phyloP scores from a whole-genome alignment of 1,140 invertebrate species.

The Cotesia vestalis region DNA sequence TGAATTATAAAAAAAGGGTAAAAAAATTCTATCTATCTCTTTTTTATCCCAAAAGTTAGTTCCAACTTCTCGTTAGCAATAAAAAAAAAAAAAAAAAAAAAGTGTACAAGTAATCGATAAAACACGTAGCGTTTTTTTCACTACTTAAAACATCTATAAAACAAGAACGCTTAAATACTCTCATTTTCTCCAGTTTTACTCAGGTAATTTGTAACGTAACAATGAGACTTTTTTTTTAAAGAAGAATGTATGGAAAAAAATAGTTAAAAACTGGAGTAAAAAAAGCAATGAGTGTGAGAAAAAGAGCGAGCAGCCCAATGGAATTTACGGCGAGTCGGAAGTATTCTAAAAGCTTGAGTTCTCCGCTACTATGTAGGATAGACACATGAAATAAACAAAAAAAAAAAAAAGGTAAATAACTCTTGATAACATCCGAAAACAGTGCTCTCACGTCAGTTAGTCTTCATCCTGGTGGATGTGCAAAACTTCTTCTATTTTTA shows the following conservation, averaged over 20 bases:
- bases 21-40: too few relatives aligned
- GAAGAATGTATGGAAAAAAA: conserved; percentile 27
- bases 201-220: conserved; percentile 16
- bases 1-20: too few relatives aligned
- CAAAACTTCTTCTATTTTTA: too few relatives aligned
- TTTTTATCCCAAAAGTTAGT: too few relatives aligned
- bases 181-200: conserved; percentile 8
- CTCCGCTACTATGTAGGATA: conserved; percentile 55
- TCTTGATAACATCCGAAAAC: conserved; percentile 7
- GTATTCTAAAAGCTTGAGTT: conserved; percentile 54
- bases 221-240: conserved; percentile 17
- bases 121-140: too few relatives aligned
- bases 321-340: conserved; percentile 57
- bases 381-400: conserved; percentile 18
- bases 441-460: background rate
- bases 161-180: conserved; percentile 6
- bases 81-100: too few relatives aligned
- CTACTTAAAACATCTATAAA: too few relatives aligned
- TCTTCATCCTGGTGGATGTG: conserved; percentile 34
- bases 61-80: too few relatives aligned
- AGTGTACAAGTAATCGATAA: too few relatives aligned
- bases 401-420: conserved; percentile 4
- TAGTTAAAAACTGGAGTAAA: conserved; percentile 19
- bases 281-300: conserved; percentile 24
- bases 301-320: conserved; percentile 45